Evolutionary conservation across 2,113 vertebrate genomes (phyloP), one percentile per base, ranked within the genome.

Genomic region (Hypomesus transpacificus): DNA sequence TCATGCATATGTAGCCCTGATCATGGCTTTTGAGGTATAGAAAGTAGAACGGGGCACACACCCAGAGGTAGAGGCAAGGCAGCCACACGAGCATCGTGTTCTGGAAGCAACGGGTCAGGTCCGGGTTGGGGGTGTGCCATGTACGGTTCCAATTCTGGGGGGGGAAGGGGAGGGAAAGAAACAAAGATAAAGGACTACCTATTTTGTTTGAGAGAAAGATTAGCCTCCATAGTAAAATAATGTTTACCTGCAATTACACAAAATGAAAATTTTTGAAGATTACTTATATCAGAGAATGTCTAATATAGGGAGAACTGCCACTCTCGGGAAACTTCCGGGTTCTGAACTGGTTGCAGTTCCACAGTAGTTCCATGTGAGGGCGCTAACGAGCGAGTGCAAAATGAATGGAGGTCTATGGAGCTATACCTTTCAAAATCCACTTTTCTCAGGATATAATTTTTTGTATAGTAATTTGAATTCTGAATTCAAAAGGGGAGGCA

Each of bases 31-130:
- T 92, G 46, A 98, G 95, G 86, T 95, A 92, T 14, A 95, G 3
- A 57, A 86, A 83, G 84, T 99, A 98, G 85, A 95, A 54, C 0
- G 96, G 96, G 46, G 93, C 92, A 80, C 91, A 93, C 17, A 86
- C 2, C 96, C 95, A 98, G 84, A 99, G 94, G 90, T 95, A 96
- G 78, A 91, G 0, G 54, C 96, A 99, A 65, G 97, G 97, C 80
- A 94, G 83, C 96, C 94, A 98, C 14, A 91, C 68, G n/a, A 98
- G 92, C 13, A 94, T 71, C 0, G 96, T 98, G 88, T 93, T 96
- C 89, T 98, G 97, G 87, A 98, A 99, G 91, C 97, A 99, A 1
- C 52, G 90, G 39, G 95, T 98, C 85, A 98, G 90, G 79, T 98
- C 95, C 0, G 97, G 97, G 66, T 86, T 92, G 60, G 84, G 39